Conservation (phyloP, 2,113 vertebrate genomes). For the Corythaeola cristata region DNA sequence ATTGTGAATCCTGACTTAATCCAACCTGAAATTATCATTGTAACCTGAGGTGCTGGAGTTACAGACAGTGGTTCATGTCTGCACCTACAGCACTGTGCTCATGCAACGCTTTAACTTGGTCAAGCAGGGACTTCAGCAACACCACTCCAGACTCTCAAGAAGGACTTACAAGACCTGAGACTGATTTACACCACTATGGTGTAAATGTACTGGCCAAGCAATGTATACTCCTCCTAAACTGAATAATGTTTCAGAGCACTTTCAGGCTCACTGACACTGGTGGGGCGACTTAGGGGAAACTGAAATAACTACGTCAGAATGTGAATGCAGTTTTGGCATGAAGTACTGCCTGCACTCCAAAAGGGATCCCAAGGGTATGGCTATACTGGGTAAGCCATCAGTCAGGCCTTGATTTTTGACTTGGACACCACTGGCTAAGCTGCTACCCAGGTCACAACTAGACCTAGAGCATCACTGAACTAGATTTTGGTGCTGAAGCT, state of each 20-base stretch:
- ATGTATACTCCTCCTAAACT: neutral
- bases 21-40: neutral
- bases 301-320: neutral
- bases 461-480: neutral
- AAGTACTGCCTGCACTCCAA: neutral
- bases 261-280: neutral
- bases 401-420: neutral
- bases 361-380: neutral
- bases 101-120: neutral
- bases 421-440: neutral
- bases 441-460: neutral
- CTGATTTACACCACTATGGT: neutral
- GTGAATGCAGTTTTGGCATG: neutral
- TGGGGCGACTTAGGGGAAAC: neutral
- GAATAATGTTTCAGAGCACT: neutral
- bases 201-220: neutral
- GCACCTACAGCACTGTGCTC: neutral
- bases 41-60: neutral
- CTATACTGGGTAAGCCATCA: neutral
- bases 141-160: neutral
- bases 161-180: neutral
- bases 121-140: neutral
- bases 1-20: neutral
- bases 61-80: neutral
- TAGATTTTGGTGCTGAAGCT: neutral